These are phyloP conservation scores for Onthophagus taurus DNA, from an alignment of 1,140 invertebrate genomes.

Conservation along the genomic window DNA sequence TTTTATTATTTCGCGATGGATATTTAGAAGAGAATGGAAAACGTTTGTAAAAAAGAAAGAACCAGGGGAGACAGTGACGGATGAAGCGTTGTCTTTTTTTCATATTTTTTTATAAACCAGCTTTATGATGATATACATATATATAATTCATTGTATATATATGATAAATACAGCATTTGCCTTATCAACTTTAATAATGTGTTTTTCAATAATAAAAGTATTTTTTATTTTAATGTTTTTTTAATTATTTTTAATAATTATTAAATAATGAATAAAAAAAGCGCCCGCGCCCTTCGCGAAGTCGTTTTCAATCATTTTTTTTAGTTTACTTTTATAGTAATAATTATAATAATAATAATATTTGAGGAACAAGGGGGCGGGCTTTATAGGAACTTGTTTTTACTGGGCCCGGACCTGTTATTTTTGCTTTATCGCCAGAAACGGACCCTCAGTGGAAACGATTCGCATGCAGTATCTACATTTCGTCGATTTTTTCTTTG, in stretches of 20 bases:
- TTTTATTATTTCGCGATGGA: too few relatives aligned
- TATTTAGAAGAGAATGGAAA: too few relatives aligned
- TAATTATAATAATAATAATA: too few relatives aligned
- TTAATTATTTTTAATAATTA: constrained; percentile 35
- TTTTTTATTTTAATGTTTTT: constrained; percentile 17
- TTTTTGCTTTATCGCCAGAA: too few relatives aligned
- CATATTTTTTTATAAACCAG: constrained; percentile 14
- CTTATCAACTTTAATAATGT: constrained; percentile 36
- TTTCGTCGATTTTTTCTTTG: constrained; percentile 21
- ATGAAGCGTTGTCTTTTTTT: background rate
- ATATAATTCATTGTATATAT: constrained; percentile 29
- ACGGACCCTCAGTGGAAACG: constrained; percentile 24
- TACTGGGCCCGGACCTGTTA: constrained; percentile 42
- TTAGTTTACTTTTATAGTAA: too few relatives aligned
- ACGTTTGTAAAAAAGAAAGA: constrained; percentile 8
- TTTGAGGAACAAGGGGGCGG: constrained; percentile 32
- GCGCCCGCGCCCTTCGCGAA: constrained; percentile 29
- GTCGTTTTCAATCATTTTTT: too few relatives aligned
- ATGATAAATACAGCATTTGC: constrained; percentile 38
- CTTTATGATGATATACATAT: constrained; percentile 39
- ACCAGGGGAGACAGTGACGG: constrained; percentile 6
- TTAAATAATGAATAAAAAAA: constrained; percentile 38
- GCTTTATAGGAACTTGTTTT: constrained; percentile 55
- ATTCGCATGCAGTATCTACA: constrained; percentile 36
- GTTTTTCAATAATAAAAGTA: constrained; percentile 35